These are phyloP conservation scores for Hemaris fuciformis DNA, from an alignment of 2,888 invertebrate genomes.

Conservation along the genomic window DNA sequence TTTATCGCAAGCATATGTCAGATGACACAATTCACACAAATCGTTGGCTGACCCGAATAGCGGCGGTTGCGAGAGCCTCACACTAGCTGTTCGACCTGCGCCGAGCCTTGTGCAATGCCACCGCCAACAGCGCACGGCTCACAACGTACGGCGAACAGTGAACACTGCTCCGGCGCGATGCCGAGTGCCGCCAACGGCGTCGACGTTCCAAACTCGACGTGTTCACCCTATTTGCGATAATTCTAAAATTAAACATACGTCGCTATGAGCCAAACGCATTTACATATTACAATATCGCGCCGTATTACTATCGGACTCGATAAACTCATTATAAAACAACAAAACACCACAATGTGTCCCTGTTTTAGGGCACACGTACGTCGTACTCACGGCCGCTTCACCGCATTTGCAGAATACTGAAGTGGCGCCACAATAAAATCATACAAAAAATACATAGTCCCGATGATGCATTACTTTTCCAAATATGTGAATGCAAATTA, in stretches of 20 bases:
- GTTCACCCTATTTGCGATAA: background rate
- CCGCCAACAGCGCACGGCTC: conserved; percentile 18
- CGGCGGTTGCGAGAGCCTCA: conserved; percentile 72
- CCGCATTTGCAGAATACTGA: too few relatives aligned
- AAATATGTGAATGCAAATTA: background rate
- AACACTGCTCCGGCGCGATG: background rate
- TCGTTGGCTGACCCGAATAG: conserved; percentile 77
- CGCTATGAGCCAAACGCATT: background rate
- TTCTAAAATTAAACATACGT: background rate
- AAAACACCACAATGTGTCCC: background rate
- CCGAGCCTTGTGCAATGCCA: conserved; percentile 76
- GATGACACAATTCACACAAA: conserved; percentile 81
- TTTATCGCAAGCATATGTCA: conserved; percentile 63
- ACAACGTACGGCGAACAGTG: background rate
- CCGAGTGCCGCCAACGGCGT: background rate
- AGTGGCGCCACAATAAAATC: too few relatives aligned
- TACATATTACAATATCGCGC: background rate
- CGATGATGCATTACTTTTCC: background rate
- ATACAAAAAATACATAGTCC: background rate
- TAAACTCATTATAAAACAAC: background rate
- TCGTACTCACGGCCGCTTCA: background rate
- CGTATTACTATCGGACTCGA: conserved; percentile 18
- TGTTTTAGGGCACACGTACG: background rate
- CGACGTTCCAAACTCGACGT: background rate
- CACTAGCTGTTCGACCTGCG: conserved; percentile 66